phyloP scores from a whole-genome alignment of 1,140 invertebrate species.

The Parapsyche elsis region DNA sequence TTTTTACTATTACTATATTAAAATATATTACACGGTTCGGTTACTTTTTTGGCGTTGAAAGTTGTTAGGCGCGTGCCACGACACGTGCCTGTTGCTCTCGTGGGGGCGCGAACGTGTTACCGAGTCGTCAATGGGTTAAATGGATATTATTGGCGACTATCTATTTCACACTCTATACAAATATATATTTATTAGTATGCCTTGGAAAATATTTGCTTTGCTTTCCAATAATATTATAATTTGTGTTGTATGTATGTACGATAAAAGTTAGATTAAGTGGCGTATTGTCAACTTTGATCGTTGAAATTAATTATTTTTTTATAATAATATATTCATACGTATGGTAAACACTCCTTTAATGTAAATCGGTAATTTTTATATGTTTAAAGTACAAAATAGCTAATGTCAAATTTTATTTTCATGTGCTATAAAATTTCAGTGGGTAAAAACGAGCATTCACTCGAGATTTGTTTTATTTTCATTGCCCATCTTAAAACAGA shows the following conservation, averaged over 20 bases:
- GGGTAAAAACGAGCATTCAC: no score
- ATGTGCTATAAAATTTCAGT: no score
- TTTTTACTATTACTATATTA: background rate
- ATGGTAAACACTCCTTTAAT: background rate
- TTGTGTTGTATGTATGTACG: background rate
- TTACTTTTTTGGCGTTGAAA: background rate
- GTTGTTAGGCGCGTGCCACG: slow-evolving; percentile 12
- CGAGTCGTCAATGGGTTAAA: slow-evolving; percentile 7
- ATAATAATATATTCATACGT: background rate
- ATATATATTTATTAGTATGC: background rate
- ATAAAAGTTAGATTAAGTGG: background rate
- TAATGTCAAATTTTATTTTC: no score
- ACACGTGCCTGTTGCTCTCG: background rate
- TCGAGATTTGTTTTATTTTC: no score
- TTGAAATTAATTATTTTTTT: background rate
- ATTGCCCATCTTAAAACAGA: no score
- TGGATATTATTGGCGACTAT: background rate
- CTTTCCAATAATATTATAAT: background rate
- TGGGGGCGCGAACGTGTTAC: background rate
- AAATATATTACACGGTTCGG: background rate
- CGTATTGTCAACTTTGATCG: no score
- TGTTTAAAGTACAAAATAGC: no score
- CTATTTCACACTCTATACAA: background rate
- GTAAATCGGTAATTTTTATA: background rate
- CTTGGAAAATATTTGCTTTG: background rate